Evolutionary conservation across 2,113 vertebrate genomes (phyloP).

Genomic region (Lamprotornis superbus): DNA sequence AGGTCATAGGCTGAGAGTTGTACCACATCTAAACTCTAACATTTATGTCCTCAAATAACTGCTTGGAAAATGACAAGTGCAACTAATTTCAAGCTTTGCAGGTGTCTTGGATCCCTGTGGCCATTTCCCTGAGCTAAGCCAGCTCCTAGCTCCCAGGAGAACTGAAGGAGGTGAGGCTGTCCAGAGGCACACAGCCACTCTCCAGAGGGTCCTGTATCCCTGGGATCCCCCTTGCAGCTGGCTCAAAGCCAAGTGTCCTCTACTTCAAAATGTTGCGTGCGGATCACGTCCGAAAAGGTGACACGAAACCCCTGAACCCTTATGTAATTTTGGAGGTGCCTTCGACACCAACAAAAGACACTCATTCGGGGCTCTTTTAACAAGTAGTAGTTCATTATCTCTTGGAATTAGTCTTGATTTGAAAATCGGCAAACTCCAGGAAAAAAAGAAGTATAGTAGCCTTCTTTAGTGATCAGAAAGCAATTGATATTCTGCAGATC

Average conservation of each 20-base stretch:
- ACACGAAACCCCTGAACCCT: background rate
- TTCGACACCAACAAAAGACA: background rate
- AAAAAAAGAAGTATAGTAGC: background rate
- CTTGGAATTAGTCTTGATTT: background rate
- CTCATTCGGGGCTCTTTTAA: background rate
- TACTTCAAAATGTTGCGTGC: background rate
- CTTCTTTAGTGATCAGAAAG: background rate
- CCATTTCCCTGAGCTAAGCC: background rate
- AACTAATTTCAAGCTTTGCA: background rate
- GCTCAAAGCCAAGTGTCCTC: background rate
- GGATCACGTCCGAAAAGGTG: background rate
- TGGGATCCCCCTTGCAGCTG: background rate
- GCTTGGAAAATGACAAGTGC: background rate
- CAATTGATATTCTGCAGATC: background rate
- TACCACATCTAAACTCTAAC: background rate
- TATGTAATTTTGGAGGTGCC: background rate
- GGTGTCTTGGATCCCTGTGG: background rate
- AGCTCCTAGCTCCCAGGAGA: background rate
- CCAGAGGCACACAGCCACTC: rapidly evolving
- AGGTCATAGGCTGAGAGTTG: background rate
- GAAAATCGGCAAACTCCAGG: background rate
- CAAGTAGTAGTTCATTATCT: background rate
- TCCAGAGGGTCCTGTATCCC: background rate
- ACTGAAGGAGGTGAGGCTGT: background rate
- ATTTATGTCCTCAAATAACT: background rate